Conservation (phyloP, 1,140 invertebrate species). For the Drosophila sulfurigaster region DNA sequence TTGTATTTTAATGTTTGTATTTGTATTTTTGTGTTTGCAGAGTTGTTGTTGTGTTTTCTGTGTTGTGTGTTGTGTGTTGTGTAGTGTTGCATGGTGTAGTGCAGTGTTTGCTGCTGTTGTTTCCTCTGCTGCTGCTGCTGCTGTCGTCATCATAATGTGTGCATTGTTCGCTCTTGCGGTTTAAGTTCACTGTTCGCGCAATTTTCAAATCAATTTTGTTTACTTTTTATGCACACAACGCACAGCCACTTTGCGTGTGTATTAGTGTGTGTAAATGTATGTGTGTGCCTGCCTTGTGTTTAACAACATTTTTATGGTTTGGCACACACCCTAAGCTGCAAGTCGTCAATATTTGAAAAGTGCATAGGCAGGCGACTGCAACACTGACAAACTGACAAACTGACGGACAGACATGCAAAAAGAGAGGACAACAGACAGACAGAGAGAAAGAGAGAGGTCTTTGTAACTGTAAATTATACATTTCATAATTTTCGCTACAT, state of each 20-base stretch:
- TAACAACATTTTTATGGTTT: slow-evolving; percentile 85
- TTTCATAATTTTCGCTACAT: slow-evolving; percentile 84
- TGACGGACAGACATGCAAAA: slow-evolving; percentile 8
- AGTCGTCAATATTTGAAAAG: slow-evolving; percentile 48
- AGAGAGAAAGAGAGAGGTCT: slow-evolving; percentile 20
- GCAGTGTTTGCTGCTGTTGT: slow-evolving; percentile 25
- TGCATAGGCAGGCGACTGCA: slow-evolving; percentile 46
- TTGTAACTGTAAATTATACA: slow-evolving; percentile 84
- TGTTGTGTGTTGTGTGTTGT: slow-evolving; percentile 50
- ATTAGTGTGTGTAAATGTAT: slow-evolving; percentile 3
- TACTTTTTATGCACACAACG: slow-evolving; percentile 71
- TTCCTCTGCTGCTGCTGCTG: slow-evolving; percentile 35
- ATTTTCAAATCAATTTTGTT: slow-evolving; percentile 85
- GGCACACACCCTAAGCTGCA: slow-evolving; percentile 80
- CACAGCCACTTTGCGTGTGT: not conserved
- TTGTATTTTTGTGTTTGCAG: slow-evolving; percentile 33
- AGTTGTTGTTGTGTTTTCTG: not conserved
- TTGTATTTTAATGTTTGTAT: slow-evolving; percentile 36
- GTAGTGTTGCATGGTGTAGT: not conserved
- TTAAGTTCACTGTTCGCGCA: slow-evolving; percentile 66
- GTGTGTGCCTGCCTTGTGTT: slow-evolving; percentile 56
- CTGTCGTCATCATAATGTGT: slow-evolving; percentile 77
- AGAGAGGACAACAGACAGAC: not conserved
- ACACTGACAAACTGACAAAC: slow-evolving; percentile 5
- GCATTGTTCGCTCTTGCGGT: slow-evolving; percentile 46